A percentile compares a stretch with the other conserved stretches of the same genome.
phyloP scores from a whole-genome alignment of 2,888 invertebrate species.

The Ormyrus labotus region DNA sequence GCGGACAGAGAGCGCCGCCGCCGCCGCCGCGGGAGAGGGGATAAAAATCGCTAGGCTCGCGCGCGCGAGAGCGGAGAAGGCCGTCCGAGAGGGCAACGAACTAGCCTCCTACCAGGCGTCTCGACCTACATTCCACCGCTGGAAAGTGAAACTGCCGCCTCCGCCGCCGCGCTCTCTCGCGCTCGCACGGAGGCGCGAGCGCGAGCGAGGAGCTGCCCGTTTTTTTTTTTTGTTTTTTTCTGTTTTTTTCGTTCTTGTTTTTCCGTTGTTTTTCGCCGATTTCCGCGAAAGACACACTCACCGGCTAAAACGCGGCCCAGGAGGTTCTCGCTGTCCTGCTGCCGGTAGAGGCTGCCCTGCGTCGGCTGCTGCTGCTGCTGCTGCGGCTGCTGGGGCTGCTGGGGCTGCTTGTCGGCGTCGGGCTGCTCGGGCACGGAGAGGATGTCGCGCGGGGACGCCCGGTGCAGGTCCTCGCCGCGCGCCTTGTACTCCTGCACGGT shows the following conservation, averaged over 20 bases:
- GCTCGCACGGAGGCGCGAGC: constrained; percentile 5
- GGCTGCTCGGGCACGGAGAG: constrained; percentile 64
- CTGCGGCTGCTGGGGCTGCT: constrained; percentile 42
- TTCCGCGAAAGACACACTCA: constrained; percentile 66
- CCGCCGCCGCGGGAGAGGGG: constrained; percentile 14
- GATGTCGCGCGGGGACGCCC: constrained; percentile 65
- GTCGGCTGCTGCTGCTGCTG: constrained; percentile 32
- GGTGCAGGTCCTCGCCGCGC: constrained; percentile 70
- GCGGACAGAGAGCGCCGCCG: background rate
- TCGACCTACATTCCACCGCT: constrained; percentile 76
- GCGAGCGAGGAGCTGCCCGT: background rate
- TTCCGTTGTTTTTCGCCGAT: no score
- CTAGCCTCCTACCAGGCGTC: constrained; percentile 77
- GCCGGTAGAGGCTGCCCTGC: constrained; percentile 31
- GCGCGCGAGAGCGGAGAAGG: constrained; percentile 76
- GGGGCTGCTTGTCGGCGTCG: constrained; percentile 59
- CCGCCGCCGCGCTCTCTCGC: constrained; percentile 55
- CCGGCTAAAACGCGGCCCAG: constrained; percentile 80
- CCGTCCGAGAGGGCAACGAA: constrained; percentile 79
- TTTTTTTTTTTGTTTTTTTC: no score
- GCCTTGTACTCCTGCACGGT: constrained; percentile 79
- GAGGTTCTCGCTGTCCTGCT: constrained; percentile 77
- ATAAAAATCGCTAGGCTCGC: constrained; percentile 71
- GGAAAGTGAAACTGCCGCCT: constrained; percentile 76
- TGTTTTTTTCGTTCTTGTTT: no score